These are phyloP conservation scores for Meteorus sp. DNA, from an alignment of 1,140 invertebrate species.

Conservation along the genomic window DNA sequence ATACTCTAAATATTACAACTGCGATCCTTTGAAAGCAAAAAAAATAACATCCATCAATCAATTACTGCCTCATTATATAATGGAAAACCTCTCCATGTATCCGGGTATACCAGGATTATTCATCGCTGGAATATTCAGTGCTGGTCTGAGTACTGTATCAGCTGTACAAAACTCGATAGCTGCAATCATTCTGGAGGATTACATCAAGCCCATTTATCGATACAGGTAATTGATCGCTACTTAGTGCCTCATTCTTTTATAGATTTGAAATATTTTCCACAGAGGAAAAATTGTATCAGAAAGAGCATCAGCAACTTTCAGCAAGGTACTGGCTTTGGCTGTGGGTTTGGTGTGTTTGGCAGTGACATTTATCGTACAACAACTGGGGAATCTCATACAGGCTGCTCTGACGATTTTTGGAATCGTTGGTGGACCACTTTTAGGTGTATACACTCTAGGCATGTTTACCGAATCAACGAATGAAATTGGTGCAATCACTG, in stretches of 20 bases:
- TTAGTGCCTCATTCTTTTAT: slow-evolving; percentile 12
- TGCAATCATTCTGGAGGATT: slow-evolving; percentile 83
- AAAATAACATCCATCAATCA: slow-evolving; percentile 64
- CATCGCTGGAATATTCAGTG: slow-evolving; percentile 65
- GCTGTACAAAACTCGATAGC: slow-evolving; percentile 83
- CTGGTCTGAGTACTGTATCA: slow-evolving; percentile 82
- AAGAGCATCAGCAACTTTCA: slow-evolving; percentile 32
- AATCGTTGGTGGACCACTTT: slow-evolving; percentile 76
- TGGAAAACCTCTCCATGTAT: slow-evolving; percentile 69
- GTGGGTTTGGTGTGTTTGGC: slow-evolving; percentile 71
- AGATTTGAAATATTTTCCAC: slow-evolving; percentile 22
- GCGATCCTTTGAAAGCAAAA: slow-evolving; percentile 69
- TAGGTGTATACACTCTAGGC: slow-evolving; percentile 77
- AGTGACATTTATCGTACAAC: slow-evolving; percentile 71
- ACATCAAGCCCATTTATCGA: slow-evolving; percentile 60
- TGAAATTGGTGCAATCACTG: slow-evolving; percentile 72
- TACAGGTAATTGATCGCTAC: slow-evolving; percentile 30
- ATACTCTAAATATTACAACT: slow-evolving; percentile 74
- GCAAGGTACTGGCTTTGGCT: slow-evolving; percentile 66
- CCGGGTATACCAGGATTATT: slow-evolving; percentile 69
- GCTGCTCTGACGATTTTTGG: slow-evolving; percentile 77
- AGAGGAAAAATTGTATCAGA: slow-evolving; percentile 31
- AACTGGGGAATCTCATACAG: slow-evolving; percentile 74
- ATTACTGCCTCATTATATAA: slow-evolving; percentile 77
- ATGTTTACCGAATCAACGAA: slow-evolving; percentile 71